Evolutionary conservation across 2,797 vertebrate genomes (phyloP).

Genomic region (Sphenodon punctatus): DNA sequence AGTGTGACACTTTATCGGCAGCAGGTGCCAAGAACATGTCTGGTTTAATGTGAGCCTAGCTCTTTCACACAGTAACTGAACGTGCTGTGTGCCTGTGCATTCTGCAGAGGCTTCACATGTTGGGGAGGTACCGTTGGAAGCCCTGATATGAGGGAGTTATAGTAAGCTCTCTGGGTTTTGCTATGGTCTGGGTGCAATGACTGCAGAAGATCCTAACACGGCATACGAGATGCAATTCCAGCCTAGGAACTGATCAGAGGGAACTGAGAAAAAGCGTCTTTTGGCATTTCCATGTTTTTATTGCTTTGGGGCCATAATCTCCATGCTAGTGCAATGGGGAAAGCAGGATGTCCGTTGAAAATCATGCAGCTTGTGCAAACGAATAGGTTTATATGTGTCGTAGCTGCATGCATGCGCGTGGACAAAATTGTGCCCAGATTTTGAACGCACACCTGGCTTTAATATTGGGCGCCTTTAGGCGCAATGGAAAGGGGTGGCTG

Average conservation of each 20-base stretch:
- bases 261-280: background rate
- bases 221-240: background rate
- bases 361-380: background rate
- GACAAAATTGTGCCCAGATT: background rate
- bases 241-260: background rate
- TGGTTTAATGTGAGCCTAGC: background rate
- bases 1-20: background rate
- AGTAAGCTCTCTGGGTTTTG: background rate
- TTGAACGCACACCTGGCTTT: background rate
- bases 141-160: background rate
- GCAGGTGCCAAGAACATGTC: background rate
- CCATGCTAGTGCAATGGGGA: background rate
- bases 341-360: background rate
- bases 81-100: background rate
- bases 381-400: background rate
- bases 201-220: background rate
- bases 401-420: background rate
- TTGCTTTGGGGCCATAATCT: background rate
- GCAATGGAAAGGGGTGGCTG: no score
- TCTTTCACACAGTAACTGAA: background rate
- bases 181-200: background rate
- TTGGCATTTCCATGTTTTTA: background rate
- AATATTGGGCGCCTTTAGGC: no score
- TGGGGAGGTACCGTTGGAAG: background rate
- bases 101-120: background rate